A percentile compares a stretch with the other conserved stretches of the same genome.
These are phyloP conservation scores for Cistogaster globosa DNA, from an alignment of 2,888 invertebrate genomes.

Conservation along the genomic window DNA sequence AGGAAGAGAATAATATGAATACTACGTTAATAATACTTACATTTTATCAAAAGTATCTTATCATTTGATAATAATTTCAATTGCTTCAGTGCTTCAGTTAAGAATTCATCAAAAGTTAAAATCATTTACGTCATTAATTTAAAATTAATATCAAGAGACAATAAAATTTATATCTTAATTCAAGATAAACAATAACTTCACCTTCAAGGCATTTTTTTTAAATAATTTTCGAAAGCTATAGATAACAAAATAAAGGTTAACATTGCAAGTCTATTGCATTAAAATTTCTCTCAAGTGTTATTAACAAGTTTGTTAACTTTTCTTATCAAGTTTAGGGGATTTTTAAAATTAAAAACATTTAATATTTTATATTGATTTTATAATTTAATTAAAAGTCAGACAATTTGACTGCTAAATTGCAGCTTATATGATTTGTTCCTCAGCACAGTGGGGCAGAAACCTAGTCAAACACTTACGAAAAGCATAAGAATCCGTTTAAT, in stretches of 20 bases:
- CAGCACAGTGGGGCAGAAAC: too few relatives aligned
- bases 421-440: too few relatives aligned
- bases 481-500: too few relatives aligned
- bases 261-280: too few relatives aligned
- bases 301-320: too few relatives aligned
- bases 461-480: too few relatives aligned
- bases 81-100: conserved; percentile 8
- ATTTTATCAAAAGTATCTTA: conserved; percentile 32
- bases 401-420: too few relatives aligned
- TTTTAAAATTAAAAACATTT: too few relatives aligned
- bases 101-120: conserved; percentile 15
- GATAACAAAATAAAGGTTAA: neutral
- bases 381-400: too few relatives aligned
- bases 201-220: conserved; percentile 23
- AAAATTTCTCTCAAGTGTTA: neutral
- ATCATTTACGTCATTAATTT: conserved; percentile 19
- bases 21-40: neutral
- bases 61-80: conserved; percentile 46
- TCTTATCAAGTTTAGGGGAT: too few relatives aligned
- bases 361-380: too few relatives aligned
- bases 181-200: neutral
- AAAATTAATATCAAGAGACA: neutral
- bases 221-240: neutral
- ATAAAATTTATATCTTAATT: conserved; percentile 27
- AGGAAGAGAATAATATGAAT: neutral